Evolutionary conservation across 2,888 invertebrate genomes (phyloP), one percentile per base, ranked within the genome.

Genomic region (Brenthis ino): DNA sequence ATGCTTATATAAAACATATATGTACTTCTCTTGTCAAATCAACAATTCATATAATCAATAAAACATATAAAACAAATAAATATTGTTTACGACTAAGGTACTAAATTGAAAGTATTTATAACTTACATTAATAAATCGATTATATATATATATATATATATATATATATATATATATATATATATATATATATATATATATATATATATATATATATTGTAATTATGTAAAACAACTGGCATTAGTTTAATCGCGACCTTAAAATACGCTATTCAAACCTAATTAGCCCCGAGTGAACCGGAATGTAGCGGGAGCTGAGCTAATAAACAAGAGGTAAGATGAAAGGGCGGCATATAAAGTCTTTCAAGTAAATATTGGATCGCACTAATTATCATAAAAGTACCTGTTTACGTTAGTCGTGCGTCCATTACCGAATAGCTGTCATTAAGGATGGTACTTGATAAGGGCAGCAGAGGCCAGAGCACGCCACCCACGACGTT

Each of bases 331-430:
- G 81, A 73, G 70, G 72, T 72, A 79, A 85, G 88, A 88, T 88
- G 85, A 89, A 88, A 88, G 85, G 79, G 85, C 85, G 82, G 85
- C 78, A 75, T 80, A 81, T 85, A 84, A 82, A 85, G 80, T 80
- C 82, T 82, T 83, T 82, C 81, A 81, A 85, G 88, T 88, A 89
- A 90, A 90, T 90, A 91, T 86, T 87, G 85, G 83, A 86, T 84
- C 84, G 82, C 80, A 86, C 88, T 91, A 89, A 91, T 91, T 90
- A 91, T 87, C 89, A 88, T 90, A 89, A 90, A 87, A 87, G 86
- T 86, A 85, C 84, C 85, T 86, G 82, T 83, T 84, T 82, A 79
- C 79, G 80, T 81, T 80, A 81, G 82, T 83, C 82, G 83, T 81
- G 85, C 81, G 82, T 82, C 85, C 84, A 87, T 89, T 90, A 89